Evolutionary conservation across 1,140 invertebrate species (phyloP).

Genomic region (Drosophila yakuba): DNA sequence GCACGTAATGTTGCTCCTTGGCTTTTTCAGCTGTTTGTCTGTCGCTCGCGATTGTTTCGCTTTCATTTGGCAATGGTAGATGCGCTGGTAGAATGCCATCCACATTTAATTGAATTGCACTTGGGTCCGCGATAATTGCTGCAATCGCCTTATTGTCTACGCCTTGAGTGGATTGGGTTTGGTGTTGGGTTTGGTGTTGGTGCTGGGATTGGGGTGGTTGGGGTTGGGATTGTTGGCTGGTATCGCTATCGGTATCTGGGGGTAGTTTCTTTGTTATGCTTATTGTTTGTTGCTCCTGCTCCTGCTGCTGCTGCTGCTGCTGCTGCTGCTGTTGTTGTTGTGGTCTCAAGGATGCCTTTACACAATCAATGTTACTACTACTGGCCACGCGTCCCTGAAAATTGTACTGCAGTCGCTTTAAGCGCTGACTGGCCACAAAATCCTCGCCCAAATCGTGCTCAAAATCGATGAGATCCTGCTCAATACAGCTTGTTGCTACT

Average conservation of each 20-base stretch:
- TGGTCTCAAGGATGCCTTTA: constrained; percentile 76
- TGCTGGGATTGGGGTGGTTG: no score
- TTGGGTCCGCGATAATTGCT: constrained; percentile 37
- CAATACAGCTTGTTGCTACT: constrained; percentile 64
- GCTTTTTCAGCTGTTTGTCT: constrained; percentile 48
- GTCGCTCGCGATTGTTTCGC: constrained; percentile 21
- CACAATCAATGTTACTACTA: constrained; percentile 67
- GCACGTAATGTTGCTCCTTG: constrained; percentile 32
- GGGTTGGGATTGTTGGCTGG: no score
- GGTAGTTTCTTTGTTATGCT: constrained; percentile 76
- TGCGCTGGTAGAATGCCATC: constrained; percentile 42
- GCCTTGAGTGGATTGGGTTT: not conserved
- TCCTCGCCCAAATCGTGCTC: constrained; percentile 67
- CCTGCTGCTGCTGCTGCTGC: constrained; percentile 7
- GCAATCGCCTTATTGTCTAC: constrained; percentile 56
- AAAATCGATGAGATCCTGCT: constrained; percentile 75
- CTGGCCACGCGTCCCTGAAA: constrained; percentile 77
- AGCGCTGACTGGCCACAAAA: constrained; percentile 77
- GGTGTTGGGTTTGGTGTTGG: not conserved
- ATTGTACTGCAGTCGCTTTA: constrained; percentile 78
- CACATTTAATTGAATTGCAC: constrained; percentile 72
- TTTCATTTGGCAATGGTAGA: constrained; percentile 50
- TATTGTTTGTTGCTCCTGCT: constrained; percentile 53
- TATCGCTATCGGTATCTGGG: constrained; percentile 19
- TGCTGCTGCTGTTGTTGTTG: constrained; percentile 36